Evolutionary conservation across 2,888 invertebrate species (phyloP).

Genomic region (Pomacea canaliculata): DNA sequence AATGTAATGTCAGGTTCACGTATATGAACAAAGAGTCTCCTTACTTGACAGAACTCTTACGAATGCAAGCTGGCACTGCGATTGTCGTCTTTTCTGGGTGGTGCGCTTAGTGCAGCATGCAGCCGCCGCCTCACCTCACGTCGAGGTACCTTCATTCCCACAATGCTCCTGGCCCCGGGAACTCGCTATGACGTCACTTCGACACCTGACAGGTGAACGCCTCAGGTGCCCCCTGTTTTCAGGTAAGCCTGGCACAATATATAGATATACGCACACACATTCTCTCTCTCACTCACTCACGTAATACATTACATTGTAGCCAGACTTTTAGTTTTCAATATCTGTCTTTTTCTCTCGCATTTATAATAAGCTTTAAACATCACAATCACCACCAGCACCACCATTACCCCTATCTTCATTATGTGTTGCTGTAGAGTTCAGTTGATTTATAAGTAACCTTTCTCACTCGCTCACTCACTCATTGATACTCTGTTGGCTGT

Average conservation of each 20-base stretch:
- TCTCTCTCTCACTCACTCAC: too few relatives aligned
- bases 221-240: slow-evolving; percentile 14
- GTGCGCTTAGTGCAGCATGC: slow-evolving; percentile 18
- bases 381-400: neutral
- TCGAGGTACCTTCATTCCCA: slow-evolving; percentile 10
- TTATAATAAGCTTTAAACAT: neutral
- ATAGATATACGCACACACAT: too few relatives aligned
- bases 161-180: slow-evolving; percentile 19
- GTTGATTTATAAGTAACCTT: too few relatives aligned
- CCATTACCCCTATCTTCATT: too few relatives aligned
- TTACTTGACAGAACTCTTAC: slow-evolving; percentile 16
- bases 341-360: slow-evolving; percentile 2
- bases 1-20: too few relatives aligned
- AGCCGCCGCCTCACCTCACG: slow-evolving; percentile 1
- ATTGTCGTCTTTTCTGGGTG: slow-evolving; percentile 32
- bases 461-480: neutral
- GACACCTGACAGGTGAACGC: slow-evolving; percentile 1
- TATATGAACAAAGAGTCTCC: neutral
- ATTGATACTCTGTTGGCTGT: neutral
- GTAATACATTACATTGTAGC: too few relatives aligned
- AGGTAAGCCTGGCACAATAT: neutral
- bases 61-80: slow-evolving; percentile 30
- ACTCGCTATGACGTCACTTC: slow-evolving; percentile 10
- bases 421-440: too few relatives aligned
- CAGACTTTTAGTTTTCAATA: neutral